Evolutionary conservation across 2,113 vertebrate species (phyloP).

Genomic region (Passer montanus): DNA sequence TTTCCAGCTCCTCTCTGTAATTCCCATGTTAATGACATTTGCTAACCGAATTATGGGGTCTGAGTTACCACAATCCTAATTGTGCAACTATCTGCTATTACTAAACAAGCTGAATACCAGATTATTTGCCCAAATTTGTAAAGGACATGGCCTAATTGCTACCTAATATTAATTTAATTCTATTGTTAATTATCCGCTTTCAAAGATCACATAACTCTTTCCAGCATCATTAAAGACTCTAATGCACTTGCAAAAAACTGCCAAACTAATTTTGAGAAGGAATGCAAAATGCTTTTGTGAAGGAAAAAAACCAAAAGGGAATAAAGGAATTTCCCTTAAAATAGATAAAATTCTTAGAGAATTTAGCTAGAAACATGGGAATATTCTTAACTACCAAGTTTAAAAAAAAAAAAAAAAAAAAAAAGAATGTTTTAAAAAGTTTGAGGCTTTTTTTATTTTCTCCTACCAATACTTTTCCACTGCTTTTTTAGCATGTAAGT

Average conservation of each 20-base stretch:
- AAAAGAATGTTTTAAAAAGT: neutral
- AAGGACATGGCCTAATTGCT: neutral
- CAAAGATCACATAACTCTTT: neutral
- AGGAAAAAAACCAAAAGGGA: neutral
- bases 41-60: neutral
- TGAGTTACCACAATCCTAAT: neutral
- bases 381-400: neutral
- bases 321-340: neutral
- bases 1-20: neutral
- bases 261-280: neutral
- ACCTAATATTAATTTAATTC: neutral
- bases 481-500: neutral
- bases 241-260: neutral
- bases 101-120: neutral
- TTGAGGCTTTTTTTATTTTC: neutral
- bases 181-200: neutral
- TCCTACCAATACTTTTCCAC: neutral
- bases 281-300: neutral
- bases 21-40: neutral
- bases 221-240: neutral
- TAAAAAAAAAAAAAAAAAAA: neutral
- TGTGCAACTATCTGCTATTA: neutral
- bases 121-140: neutral
- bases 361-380: neutral
- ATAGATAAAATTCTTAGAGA: neutral